Percentiles rank a stretch among this genome's conserved stretches.
Conservation (phyloP, 2,113 vertebrate genomes). For the Petromus typicus region DNA sequence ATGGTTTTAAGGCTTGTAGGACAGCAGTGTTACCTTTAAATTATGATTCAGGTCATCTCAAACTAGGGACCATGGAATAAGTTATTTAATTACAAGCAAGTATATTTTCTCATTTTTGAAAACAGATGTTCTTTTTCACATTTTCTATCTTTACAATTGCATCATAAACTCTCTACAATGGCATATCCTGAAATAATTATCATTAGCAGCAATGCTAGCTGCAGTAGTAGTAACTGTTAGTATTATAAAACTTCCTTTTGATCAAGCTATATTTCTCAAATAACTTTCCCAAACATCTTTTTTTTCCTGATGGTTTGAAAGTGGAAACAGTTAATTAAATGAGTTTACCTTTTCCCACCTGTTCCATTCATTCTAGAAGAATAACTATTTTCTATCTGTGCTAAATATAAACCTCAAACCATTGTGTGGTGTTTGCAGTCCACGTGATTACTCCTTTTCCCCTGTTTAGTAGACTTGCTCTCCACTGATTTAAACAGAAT, state of each 20-base stretch:
- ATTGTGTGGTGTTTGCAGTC: not conserved
- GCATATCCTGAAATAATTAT: not conserved
- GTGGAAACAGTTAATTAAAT: not conserved
- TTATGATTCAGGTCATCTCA: not conserved
- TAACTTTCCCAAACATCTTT: not conserved
- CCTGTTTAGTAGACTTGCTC: not conserved
- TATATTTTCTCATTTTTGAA: not conserved
- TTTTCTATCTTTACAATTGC: not conserved
- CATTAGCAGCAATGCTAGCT: not conserved
- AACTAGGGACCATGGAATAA: not conserved
- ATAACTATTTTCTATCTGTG: not conserved
- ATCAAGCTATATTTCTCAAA: constrained; percentile 8
- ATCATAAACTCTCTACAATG: not conserved
- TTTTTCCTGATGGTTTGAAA: constrained; percentile 5
- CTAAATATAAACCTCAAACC: not conserved
- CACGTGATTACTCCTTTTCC: not conserved
- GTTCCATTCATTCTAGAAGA: not conserved
- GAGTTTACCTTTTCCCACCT: not conserved
- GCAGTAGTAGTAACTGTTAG: not conserved
- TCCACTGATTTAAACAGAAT: not conserved
- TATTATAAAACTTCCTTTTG: constrained; percentile 32
- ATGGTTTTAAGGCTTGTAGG: not conserved
- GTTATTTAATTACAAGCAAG: not conserved
- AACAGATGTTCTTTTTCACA: constrained; percentile 4
- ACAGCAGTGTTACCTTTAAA: not conserved